These are phyloP conservation scores for Sarcophaga bullata DNA, from an alignment of 1,140 invertebrate genomes.

Conservation along the genomic window DNA sequence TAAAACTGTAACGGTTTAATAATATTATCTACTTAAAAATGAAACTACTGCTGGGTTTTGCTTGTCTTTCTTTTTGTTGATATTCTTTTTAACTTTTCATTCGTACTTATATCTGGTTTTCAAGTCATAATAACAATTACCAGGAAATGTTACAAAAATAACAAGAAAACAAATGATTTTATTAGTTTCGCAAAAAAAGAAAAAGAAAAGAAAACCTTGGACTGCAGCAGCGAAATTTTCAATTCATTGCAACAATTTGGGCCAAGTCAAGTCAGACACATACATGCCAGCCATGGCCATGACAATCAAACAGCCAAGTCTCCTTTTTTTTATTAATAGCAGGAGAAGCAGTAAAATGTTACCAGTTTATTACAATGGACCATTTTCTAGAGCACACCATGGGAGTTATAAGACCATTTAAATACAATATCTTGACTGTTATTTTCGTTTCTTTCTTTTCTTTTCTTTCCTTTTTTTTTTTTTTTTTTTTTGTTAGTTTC, in stretches of 20 bases:
- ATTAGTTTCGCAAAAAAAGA: neutral
- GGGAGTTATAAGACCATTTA: conserved; percentile 7
- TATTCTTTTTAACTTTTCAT: neutral
- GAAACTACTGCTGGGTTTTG: neutral
- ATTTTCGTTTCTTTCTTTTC: neutral
- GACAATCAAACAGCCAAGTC: neutral
- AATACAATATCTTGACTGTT: neutral
- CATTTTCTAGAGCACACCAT: conserved; percentile 17
- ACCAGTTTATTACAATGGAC: conserved; percentile 2
- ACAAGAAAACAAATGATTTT: conserved; percentile 7
- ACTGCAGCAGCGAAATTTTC: neutral
- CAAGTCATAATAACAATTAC: conserved; percentile 15
- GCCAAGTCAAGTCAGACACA: neutral
- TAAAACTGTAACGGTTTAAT: conserved; percentile 23
- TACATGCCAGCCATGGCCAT: neutral
- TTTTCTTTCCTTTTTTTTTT: no score
- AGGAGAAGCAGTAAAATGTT: neutral
- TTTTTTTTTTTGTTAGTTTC: neutral
- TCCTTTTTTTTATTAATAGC: neutral
- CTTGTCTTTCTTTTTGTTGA: neutral
- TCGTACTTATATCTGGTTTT: no score
- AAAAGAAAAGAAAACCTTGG: neutral
- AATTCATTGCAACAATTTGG: neutral
- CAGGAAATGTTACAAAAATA: neutral
- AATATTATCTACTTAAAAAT: conserved; percentile 16